A percentile compares a stretch with the other conserved stretches of the same genome.
Conservation (phyloP, 2,888 invertebrate genomes). For the Hirudinaria manillensis region DNA sequence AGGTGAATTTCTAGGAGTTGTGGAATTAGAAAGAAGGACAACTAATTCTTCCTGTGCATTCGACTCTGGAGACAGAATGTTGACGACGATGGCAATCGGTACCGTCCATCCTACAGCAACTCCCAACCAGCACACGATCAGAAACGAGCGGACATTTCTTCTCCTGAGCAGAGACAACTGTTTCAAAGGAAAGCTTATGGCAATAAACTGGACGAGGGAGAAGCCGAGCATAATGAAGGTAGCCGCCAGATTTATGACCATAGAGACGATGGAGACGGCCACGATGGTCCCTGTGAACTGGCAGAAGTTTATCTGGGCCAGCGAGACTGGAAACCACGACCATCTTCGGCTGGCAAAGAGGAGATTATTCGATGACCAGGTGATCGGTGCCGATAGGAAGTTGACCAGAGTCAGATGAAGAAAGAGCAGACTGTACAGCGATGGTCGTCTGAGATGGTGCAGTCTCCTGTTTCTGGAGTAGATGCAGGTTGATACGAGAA, state of each 20-base stretch:
- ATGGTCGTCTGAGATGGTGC: constrained; percentile 19
- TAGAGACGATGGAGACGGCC: constrained; percentile 13
- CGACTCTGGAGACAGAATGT: background rate
- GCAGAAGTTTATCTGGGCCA: constrained; percentile 25
- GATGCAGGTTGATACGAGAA: background rate
- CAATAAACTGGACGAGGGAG: constrained; percentile 37
- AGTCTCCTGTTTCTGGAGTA: background rate
- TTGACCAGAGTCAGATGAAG: constrained; percentile 38
- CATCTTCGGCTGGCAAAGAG: constrained; percentile 31
- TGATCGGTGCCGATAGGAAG: constrained; percentile 32
- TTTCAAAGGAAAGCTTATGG: constrained; percentile 37
- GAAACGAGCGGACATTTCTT: constrained; percentile 27
- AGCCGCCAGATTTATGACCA: constrained; percentile 34
- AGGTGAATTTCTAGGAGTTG: background rate
- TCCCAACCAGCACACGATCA: constrained; percentile 33
- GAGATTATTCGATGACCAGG: constrained; percentile 37
- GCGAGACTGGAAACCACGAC: background rate
- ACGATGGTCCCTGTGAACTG: constrained; percentile 10
- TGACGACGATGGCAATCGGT: constrained; percentile 10
- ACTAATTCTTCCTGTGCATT: background rate
- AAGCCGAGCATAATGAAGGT: constrained; percentile 38
- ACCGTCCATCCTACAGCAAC: constrained; percentile 23
- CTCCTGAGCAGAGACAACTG: constrained; percentile 33
- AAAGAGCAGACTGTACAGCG: constrained; percentile 38
- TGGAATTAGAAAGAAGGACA: background rate